Base-by-base conservation (phyloP, 2,888 invertebrate genomes). In the Pammene aurita region DNA sequence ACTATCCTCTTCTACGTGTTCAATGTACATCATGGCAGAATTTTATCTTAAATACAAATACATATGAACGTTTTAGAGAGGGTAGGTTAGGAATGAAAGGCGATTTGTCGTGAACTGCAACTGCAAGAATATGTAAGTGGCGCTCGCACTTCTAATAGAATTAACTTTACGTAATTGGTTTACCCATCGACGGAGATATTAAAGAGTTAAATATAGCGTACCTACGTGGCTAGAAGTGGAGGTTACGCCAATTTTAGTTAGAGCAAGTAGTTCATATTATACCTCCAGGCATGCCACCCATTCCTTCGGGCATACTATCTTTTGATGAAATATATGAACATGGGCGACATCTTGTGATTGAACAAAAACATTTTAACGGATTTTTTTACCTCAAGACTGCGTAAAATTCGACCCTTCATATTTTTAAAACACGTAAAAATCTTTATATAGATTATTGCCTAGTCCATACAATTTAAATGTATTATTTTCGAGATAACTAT, bases 81-180 rank as follows among this genome's bases (percentile, higher is more conserved):
- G 26, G 1, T 26, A 9, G 61, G 38, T 48, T 11, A 48, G 14
- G 48, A 61, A 56, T 42, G 41, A 52, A 66, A 41, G 41, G 58
- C 42, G 26, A 58, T 58, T 50, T 58, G 34, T 16, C 56, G 16
- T 54, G 44, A 52, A 60, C 48, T 44, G 44, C 56, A 41, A 64
- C 68, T 57, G 72, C 74, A 74, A 77, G 75, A 79, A 78, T 80
- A 75, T 65, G 72, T 72, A 75, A 72, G 73, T 73, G 74, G 73
- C 77, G 74, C 73, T 76, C 73, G 76, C 73, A 76, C 74, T 71
- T 71, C 82, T 89, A 88, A 89, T 85, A 79, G 81, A 82, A 88
- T 90, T 88, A 88, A 74, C 77, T 78, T 75, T 72, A 77, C 74
- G 72, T 87, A 86, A 87, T 86, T 85, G 86, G 88, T 83, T 88